Evolutionary conservation across 2,113 vertebrate genomes (phyloP), one percentile per base, ranked within the genome.

Genomic region (Siniperca chuatsi): DNA sequence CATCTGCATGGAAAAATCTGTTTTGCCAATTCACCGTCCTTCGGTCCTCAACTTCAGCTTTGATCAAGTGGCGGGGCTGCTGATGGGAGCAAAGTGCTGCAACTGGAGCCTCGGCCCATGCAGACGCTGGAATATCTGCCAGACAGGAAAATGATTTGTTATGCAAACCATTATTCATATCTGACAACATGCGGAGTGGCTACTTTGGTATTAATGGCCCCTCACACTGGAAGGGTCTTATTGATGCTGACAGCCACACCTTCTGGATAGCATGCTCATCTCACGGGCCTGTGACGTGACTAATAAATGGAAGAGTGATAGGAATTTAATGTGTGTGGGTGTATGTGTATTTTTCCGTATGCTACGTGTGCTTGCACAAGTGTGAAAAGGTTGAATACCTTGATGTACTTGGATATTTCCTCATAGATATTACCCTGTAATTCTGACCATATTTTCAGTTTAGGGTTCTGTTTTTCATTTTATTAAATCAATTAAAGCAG

Each of bases 221-320:
- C 87, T 94, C 82, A 90, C 70, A 68, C 81, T 87, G 88, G 80
- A 89, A 67, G 83, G 73, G 55, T 58, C 46, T 92, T 95, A 95
- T 95, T 93, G 94, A 96, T 95, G 92, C 86, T 93, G 95, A 95
- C 95, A 96, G 91, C 82, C 92, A 91, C 92, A 91, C 94, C 94
- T 93, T 89, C 81, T 68, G 78, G 81, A 82, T 46, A 62, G 81
- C 68, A 62, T 23, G 33, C 87, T 86, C 85, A 88, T 92, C 85
- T 79, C 87, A 54, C 70, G 1, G 82, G 81, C 79, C 83, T 42
- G 70, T 64, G 66, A 87, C 62, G 54, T n/a, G 46, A 80, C 90
- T 90, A 83, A 90, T 90, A 86, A 87, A 85, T 57, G 66, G 74
- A 78, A 58, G 77, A 92, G 64, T 75, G 86, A 92, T 80, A 73